Conservation (phyloP, 2,797 vertebrate genomes). For the Helostoma temminkii region DNA sequence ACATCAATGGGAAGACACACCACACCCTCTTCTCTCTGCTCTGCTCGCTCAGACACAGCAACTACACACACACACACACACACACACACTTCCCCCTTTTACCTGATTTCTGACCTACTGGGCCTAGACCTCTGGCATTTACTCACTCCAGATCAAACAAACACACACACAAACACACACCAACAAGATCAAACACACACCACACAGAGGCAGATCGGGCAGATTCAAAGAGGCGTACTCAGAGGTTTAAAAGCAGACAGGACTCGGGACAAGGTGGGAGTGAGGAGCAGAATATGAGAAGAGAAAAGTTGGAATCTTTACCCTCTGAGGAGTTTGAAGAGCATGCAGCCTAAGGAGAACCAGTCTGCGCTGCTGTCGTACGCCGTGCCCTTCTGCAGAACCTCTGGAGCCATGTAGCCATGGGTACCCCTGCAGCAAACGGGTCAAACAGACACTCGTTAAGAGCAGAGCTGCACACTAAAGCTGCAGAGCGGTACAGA, state of each 20-base stretch:
- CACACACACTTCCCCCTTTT: slow-evolving; percentile 42
- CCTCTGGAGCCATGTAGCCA: slow-evolving; percentile 99
- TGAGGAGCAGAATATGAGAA: slow-evolving; percentile 1
- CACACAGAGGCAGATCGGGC: slow-evolving; percentile 19
- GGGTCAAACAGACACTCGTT: slow-evolving; percentile 25
- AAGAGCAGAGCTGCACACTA: not conserved
- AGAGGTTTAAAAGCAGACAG: slow-evolving; percentile 38
- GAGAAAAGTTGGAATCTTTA: slow-evolving; percentile 71
- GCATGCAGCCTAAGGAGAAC: slow-evolving; percentile 99
- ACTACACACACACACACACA: slow-evolving; percentile 24
- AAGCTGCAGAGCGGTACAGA: not conserved
- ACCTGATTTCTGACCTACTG: slow-evolving; percentile 73
- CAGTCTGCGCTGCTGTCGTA: slow-evolving; percentile 99
- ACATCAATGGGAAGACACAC: slow-evolving; percentile 67
- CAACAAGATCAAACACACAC: slow-evolving; percentile 62
- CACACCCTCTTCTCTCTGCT: slow-evolving; percentile 4
- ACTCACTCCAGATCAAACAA: slow-evolving; percentile 78
- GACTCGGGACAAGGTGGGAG: slow-evolving; percentile 27
- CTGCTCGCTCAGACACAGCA: slow-evolving; percentile 17
- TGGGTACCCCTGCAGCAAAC: slow-evolving; percentile 90
- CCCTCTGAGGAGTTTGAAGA: slow-evolving; percentile 98
- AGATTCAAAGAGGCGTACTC: slow-evolving; percentile 36
- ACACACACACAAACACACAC: slow-evolving; percentile 33
- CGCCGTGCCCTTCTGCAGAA: slow-evolving; percentile 96
- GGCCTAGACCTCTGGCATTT: slow-evolving; percentile 82